phyloP scores from a whole-genome alignment of 2,797 vertebrate species.

The Synaphobranchus kaupii region DNA sequence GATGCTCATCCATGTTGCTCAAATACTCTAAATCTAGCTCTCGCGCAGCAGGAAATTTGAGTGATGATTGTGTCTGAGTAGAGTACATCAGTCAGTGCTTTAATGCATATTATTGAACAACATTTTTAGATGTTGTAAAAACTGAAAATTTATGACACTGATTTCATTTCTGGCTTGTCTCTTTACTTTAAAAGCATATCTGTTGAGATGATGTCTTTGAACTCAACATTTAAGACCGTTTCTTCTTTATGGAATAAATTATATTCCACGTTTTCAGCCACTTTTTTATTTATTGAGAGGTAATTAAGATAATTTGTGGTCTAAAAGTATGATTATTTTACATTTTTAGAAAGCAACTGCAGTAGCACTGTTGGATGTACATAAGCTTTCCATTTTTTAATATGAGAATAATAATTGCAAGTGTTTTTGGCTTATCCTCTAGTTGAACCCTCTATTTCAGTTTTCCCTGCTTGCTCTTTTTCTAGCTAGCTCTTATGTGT shows the following conservation, averaged over 20 bases:
- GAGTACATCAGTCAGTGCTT: slow-evolving; percentile 9
- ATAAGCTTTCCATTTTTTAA: background rate
- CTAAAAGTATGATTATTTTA: background rate
- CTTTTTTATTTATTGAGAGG: background rate
- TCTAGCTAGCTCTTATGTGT: background rate
- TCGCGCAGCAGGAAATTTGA: background rate
- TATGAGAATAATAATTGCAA: too few species aligned
- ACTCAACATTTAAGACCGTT: background rate
- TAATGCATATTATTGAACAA: background rate
- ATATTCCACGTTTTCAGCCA: background rate
- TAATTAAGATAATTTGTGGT: background rate
- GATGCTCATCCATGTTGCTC: background rate
- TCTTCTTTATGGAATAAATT: background rate
- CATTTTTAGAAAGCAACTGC: background rate
- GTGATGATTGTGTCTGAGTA: background rate
- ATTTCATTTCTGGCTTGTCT: background rate
- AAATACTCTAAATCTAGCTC: background rate
- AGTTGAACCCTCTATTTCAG: background rate
- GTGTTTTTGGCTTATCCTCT: background rate
- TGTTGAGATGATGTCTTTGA: background rate
- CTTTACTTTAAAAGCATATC: background rate
- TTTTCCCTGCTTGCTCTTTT: background rate
- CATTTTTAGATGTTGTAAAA: background rate
- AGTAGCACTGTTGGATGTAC: background rate
- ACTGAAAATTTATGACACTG: background rate